Evolutionary conservation across 1,140 invertebrate genomes (phyloP).

Genomic region (Pseudoatta argentina): DNA sequence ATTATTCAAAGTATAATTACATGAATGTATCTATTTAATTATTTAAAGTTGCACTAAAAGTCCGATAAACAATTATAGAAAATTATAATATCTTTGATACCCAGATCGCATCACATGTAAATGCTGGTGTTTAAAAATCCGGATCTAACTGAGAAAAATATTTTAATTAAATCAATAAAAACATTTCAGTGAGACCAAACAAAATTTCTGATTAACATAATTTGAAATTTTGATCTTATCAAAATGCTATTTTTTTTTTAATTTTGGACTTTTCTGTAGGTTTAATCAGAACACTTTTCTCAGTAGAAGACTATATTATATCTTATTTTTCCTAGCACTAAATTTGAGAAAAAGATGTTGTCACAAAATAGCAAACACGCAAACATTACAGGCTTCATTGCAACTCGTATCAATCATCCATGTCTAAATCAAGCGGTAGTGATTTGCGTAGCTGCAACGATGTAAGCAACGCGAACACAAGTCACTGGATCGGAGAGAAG

Average conservation of each 20-base stretch:
- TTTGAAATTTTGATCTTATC: too few relatives aligned
- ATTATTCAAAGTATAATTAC: neutral
- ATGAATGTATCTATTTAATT: neutral
- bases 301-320: too few relatives aligned
- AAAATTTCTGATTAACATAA: too few relatives aligned
- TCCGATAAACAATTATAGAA: neutral
- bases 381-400: neutral
- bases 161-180: too few relatives aligned
- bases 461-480: conserved; percentile 46
- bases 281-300: too few relatives aligned
- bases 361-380: too few relatives aligned
- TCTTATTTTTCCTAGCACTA: too few relatives aligned
- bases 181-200: too few relatives aligned
- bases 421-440: neutral
- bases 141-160: too few relatives aligned
- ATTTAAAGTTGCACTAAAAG: neutral
- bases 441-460: conserved; percentile 42
- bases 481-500: conserved; percentile 13
- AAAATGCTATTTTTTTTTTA: too few relatives aligned
- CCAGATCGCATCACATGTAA: neutral
- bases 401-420: conserved; percentile 24
- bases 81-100: neutral
- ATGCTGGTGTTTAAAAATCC: too few relatives aligned
- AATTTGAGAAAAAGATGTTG: neutral
- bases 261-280: too few relatives aligned